Base-by-base conservation (phyloP, 1,140 invertebrate genomes). In the Nephotettix cincticeps region DNA sequence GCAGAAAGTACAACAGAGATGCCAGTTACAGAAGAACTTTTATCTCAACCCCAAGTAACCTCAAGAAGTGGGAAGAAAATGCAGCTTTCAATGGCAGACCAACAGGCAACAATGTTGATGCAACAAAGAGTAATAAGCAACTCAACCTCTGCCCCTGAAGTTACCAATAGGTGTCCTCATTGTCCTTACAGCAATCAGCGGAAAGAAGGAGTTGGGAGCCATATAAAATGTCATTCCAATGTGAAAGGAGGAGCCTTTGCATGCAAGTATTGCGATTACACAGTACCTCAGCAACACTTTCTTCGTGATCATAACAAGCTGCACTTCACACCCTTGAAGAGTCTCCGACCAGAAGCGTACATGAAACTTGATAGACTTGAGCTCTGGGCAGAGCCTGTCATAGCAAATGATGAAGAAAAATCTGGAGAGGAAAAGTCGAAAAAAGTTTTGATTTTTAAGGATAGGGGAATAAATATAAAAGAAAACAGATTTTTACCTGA, bases 241-340 rank as follows among this genome's bases (percentile, higher is more conserved):
- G 82, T 80, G 13, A 85, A 84, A 25, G 84, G 84, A 54, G 84
- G 83, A 6, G 81, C 83, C 79, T 85, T 91, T 77, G 82, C 87
- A 74, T 95, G 93, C 81, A 88, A 89, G n/a, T 89, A 91, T 78
- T 95, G 93, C 81, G 91, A 94, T 81, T 93, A 93, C 79, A 89
- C 89, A 23, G 91, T 91, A 1, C 86, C 89, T 0, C 91, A 93
- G 77, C 86, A 86, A 13, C 89, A 93, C 77, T 90, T 93, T 70
- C 79, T 93, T 6, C 82, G 87, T n/a, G 92, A 94, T 70, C 93
- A 95, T 80, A 84, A 90, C 27, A 92, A 91, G 79, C 81, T 92
- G 27, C 93, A 95, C 80, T 94, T 94, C 77, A 84, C 83, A 73
- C 81, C 82, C 71, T 82, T 83, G 32, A 87, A 87, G 76, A 79